Evolutionary conservation across 2,113 vertebrate species (phyloP).

Genomic region (Ceyx cyanopectus): DNA sequence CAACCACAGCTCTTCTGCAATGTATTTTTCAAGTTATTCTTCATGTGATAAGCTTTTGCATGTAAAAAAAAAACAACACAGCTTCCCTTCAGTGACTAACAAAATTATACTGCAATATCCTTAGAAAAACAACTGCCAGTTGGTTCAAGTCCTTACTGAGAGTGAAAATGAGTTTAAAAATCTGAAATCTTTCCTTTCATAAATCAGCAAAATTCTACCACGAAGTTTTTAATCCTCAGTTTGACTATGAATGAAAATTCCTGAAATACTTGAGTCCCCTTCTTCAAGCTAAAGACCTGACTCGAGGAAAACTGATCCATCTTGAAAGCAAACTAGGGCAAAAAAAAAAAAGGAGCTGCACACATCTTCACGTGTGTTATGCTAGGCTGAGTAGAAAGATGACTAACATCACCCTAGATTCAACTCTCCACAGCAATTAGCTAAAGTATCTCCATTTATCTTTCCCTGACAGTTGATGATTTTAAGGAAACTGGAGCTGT

Average conservation of each 20-base stretch:
- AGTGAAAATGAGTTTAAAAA: constrained; percentile 26
- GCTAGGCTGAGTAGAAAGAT: constrained; percentile 65
- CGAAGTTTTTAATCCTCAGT: constrained; percentile 9
- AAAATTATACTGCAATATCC: background rate
- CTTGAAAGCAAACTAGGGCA: constrained; percentile 51
- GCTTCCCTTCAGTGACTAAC: background rate
- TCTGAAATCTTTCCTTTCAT: constrained; percentile 14
- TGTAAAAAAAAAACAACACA: background rate
- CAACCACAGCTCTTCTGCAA: background rate
- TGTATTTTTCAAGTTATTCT: background rate
- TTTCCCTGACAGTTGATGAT: constrained; percentile 85
- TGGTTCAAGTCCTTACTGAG: background rate
- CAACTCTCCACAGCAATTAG: constrained; percentile 86
- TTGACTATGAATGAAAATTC: constrained; percentile 58
- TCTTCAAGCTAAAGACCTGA: constrained; percentile 46
- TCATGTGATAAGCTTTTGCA: background rate
- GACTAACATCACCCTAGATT: constrained; percentile 78
- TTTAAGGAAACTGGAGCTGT: constrained; percentile 84
- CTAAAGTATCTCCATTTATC: constrained; percentile 86
- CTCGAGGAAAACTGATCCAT: constrained; percentile 63
- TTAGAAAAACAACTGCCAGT: background rate
- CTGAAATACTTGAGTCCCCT: constrained; percentile 50
- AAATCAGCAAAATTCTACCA: constrained; percentile 7
- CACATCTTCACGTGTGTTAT: constrained; percentile 39
- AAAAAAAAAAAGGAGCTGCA: background rate